Evolutionary conservation across 2,113 vertebrate genomes (phyloP), one percentile per base, ranked within the genome.

Genomic region (Scalopus aquaticus): DNA sequence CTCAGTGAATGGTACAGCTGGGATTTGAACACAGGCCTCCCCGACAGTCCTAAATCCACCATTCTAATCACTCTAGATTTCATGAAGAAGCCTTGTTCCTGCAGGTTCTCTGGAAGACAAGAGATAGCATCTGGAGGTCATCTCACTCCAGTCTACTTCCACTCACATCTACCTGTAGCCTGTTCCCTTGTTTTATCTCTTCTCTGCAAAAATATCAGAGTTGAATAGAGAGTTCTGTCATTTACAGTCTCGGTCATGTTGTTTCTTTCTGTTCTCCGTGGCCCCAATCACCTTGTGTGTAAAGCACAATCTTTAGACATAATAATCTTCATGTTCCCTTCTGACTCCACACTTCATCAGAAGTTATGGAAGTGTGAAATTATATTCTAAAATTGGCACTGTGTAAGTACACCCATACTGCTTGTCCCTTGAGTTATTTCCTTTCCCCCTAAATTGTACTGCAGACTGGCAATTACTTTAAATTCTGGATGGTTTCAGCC

Each of bases 331-430:
- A 5, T 32, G 30, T 73, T 51, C 13, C 22, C 3, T 80, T 88
- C 10, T 88, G 67, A 84, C 26, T 87, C 35, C 42, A 1, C 9
- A 69, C 51, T 78, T 91, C 81, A 60, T 76, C 69, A 79, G 42
- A 95, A 73, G 54, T 90, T 78, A 82, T 3, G 37, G 78, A 89
- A 90, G 20, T 74, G 51, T 85, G 74, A 96, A 91, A 92, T 95
- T 67, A 35, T 78, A 65, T 81, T 82, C 22, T 49, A 60, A 76
- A 60, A 44, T 60, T 88, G 49, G 67, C 37, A 56, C 17, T 12
- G 17, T 35, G 19, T 56, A 54, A n/a, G 35, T 35, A 73, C 9
- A 74, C 15, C 44, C 49, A 81, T 65, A n/a, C 28, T 62, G 28
- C 30, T 70, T 70, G 30, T 54, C 49, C 51, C 7, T 67, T 93